Evolutionary conservation across 2,113 vertebrate genomes (phyloP).

Genomic region (Motacilla alba): DNA sequence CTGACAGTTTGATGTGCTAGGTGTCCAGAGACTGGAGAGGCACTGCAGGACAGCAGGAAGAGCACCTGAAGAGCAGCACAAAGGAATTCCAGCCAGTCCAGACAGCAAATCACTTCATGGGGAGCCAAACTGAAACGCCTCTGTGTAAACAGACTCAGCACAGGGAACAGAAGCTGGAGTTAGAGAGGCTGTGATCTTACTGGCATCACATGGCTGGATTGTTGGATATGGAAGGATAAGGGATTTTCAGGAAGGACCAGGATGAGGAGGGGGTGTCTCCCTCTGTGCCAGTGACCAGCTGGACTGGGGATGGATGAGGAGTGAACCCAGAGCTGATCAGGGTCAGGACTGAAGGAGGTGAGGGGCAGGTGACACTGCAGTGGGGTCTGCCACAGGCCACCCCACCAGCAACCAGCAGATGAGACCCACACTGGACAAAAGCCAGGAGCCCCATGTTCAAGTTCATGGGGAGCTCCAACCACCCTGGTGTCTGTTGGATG

Average conservation of each 20-base stretch:
- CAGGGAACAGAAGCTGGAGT: not conserved
- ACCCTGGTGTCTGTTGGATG: not conserved
- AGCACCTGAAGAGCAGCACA: not conserved
- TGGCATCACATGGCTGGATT: not conserved
- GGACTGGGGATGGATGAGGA: not conserved
- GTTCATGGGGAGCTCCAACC: not conserved
- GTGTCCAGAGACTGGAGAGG: not conserved
- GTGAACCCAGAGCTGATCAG: rapidly evolving
- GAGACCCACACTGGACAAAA: not conserved
- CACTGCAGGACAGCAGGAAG: not conserved
- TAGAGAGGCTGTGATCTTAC: not conserved
- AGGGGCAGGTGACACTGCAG: not conserved
- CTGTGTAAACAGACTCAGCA: not conserved
- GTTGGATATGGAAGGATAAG: not conserved
- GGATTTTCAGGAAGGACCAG: not conserved
- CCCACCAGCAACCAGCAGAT: not conserved
- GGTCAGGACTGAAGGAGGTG: not conserved
- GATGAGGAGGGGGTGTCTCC: not conserved
- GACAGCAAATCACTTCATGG: not conserved
- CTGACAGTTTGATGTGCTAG: not conserved
- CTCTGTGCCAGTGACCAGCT: not conserved
- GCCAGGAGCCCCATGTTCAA: not conserved
- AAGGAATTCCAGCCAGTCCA: not conserved
- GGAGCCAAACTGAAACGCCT: not conserved
- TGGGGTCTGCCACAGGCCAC: not conserved